Evolutionary conservation across 2,113 vertebrate species (phyloP).

Genomic region (Rhabdomys dilectus): DNA sequence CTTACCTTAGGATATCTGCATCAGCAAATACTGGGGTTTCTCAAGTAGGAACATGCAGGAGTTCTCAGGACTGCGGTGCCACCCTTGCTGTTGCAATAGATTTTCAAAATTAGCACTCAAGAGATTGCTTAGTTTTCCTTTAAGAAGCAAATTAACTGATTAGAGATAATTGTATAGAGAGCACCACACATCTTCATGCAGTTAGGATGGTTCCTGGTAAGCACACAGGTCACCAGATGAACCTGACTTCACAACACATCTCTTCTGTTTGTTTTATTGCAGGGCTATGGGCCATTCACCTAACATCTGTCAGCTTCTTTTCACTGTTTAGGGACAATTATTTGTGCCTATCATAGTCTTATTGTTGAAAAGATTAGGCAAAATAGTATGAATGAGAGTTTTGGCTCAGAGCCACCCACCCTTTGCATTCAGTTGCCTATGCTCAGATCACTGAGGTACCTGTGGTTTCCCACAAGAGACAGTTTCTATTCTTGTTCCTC

Average conservation of each 20-base stretch:
- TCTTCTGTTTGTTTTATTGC: background rate
- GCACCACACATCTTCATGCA: background rate
- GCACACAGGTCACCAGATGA: background rate
- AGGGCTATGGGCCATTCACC: background rate
- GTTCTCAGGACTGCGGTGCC: background rate
- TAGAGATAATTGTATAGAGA: background rate
- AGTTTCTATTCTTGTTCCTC: background rate
- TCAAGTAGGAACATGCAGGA: slow-evolving; percentile 5
- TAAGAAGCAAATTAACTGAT: slow-evolving; percentile 20
- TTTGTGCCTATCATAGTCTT: background rate
- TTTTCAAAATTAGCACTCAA: slow-evolving; percentile 62
- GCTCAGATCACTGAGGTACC: background rate
- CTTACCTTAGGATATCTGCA: slow-evolving; percentile 61
- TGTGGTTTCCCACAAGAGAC: background rate
- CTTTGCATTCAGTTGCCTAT: background rate
- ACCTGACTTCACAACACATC: background rate
- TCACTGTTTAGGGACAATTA: background rate
- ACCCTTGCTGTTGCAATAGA: background rate
- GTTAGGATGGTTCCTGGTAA: background rate
- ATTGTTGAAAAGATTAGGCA: slow-evolving; percentile 24
- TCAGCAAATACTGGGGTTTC: slow-evolving; percentile 56
- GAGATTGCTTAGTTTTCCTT: slow-evolving; percentile 36
- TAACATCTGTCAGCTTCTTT: background rate
- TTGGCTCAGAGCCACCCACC: background rate
- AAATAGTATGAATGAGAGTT: background rate